phyloP scores from a whole-genome alignment of 2,888 invertebrate genomes.

The Bembecia ichneumoniformis region DNA sequence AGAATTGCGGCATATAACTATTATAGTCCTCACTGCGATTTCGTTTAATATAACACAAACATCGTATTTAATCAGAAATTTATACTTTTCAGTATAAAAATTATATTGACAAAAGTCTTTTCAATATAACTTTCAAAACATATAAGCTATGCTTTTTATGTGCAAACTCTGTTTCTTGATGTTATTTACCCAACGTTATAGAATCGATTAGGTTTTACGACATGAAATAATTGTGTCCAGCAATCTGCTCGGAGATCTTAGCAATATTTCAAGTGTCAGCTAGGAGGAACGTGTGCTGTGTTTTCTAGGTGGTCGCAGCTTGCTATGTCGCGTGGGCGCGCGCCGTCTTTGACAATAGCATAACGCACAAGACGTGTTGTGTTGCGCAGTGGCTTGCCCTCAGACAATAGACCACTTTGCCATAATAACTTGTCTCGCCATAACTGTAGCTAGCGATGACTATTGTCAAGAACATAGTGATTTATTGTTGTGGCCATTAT shows the following conservation, averaged over 20 bases:
- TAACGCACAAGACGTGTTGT: conserved; percentile 24
- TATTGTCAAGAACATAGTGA: conserved; percentile 40
- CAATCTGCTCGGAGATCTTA: conserved; percentile 4
- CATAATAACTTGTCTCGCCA: conserved; percentile 32
- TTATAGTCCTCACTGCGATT: too few species aligned
- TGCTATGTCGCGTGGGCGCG: conserved; percentile 39
- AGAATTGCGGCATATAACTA: too few species aligned
- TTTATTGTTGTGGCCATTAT: conserved; percentile 33
- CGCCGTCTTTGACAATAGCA: conserved; percentile 33
- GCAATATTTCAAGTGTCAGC: conserved; percentile 18
- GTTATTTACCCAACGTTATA: too few species aligned
- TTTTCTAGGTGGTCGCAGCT: conserved; percentile 15
- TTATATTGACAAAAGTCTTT: too few species aligned
- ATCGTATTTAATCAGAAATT: too few species aligned
- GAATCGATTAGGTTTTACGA: background rate
- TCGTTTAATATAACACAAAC: too few species aligned
- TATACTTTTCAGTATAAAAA: too few species aligned
- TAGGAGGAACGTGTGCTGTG: conserved; percentile 11
- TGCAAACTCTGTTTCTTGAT: too few species aligned
- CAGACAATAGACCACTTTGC: conserved; percentile 50
- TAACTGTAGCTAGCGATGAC: conserved; percentile 30
- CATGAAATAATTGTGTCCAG: background rate
- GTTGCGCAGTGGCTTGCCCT: conserved; percentile 52
- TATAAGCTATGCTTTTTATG: too few species aligned
- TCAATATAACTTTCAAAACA: too few species aligned